Conservation (phyloP, 1,140 invertebrate species). For the Eciton burchellii region DNA sequence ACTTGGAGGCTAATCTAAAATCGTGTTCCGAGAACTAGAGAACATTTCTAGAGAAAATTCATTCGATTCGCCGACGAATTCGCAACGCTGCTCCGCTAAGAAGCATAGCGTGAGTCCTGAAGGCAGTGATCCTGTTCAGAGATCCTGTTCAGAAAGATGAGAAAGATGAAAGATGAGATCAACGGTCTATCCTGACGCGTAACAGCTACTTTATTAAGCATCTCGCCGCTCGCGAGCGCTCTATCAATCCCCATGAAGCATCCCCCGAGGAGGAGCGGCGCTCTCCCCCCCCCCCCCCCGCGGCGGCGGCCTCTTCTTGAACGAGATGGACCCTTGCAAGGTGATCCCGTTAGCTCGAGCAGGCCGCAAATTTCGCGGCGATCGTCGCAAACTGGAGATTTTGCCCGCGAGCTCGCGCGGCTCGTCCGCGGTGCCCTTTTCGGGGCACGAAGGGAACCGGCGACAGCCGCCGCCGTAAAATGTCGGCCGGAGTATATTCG, state of each 20-base stretch:
- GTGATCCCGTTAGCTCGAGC: not conserved
- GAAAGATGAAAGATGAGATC: no score
- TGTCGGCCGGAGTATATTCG: not conserved
- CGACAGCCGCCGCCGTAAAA: conserved; percentile 2
- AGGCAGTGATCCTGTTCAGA: no score
- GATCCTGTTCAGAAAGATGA: no score
- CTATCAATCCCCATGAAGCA: not conserved
- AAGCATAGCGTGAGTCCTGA: no score
- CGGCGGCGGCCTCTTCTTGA: not conserved
- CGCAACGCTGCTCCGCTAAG: no score
- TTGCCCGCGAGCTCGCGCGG: not conserved
- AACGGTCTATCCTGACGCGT: not conserved
- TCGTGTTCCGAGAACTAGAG: no score
- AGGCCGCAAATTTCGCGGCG: not conserved
- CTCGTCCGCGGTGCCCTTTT: not conserved
- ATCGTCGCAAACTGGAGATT: not conserved
- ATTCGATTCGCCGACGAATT: no score
- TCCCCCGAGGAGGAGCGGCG: no score
- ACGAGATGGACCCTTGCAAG: not conserved
- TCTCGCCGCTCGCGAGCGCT: not conserved
- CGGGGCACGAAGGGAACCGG: not conserved
- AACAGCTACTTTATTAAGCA: not conserved
- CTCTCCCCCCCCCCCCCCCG: not conserved
- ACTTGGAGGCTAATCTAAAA: no score
- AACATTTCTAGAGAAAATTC: no score